phyloP scores from a whole-genome alignment of 2,113 vertebrate species.

The Scortum barcoo region DNA sequence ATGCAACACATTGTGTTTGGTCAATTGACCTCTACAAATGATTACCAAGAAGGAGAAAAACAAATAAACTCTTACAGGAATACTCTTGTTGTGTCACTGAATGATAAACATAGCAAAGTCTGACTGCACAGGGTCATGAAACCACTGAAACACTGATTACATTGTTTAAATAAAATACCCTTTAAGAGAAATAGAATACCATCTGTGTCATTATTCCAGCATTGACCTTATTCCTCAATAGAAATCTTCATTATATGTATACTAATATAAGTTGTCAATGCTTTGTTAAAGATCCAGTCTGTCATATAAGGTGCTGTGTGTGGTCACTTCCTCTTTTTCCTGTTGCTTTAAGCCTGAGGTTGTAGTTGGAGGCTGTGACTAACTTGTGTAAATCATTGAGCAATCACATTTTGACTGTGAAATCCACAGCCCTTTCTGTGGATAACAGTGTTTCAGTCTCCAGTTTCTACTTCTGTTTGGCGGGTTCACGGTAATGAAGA shows the following conservation, averaged over 20 bases:
- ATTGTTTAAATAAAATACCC: neutral
- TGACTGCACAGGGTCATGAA: neutral
- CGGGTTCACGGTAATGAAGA: conserved; percentile 17
- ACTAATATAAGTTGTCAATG: neutral
- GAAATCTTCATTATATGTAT: neutral
- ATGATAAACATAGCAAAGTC: neutral
- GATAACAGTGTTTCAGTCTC: conserved; percentile 13
- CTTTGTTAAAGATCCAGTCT: neutral
- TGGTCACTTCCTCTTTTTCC: conserved; percentile 7
- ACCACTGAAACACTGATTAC: neutral
- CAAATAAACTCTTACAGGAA: conserved; percentile 61
- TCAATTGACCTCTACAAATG: conserved; percentile 69
- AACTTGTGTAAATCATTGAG: conserved; percentile 60
- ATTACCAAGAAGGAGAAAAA: conserved; percentile 50
- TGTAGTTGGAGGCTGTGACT: conserved; percentile 41
- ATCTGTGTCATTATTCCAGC: neutral
- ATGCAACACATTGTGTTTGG: conserved; percentile 48
- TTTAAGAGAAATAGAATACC: neutral
- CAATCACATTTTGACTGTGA: conserved; percentile 36
- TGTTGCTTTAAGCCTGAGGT: neutral
- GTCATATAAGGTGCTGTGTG: neutral
- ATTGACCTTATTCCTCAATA: neutral
- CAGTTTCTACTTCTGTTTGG: conserved; percentile 25
- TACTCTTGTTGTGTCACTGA: neutral
- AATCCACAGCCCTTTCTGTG: conserved; percentile 25